phyloP scores from a whole-genome alignment of 2,888 invertebrate species.

The Cheilosia vernalis region DNA sequence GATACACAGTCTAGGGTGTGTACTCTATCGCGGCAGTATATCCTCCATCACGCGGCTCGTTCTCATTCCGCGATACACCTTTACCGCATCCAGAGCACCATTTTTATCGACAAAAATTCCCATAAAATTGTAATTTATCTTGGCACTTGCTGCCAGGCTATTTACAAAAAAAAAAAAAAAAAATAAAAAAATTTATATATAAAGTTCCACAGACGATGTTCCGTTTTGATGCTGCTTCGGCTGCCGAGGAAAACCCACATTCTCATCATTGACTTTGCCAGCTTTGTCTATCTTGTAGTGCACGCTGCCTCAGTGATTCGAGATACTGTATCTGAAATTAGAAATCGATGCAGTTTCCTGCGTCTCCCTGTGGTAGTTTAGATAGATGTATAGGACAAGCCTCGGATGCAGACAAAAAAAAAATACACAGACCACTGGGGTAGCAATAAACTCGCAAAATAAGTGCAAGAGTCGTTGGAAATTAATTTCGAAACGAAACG shows the following conservation, averaged over 20 bases:
- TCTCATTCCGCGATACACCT: conserved; percentile 1
- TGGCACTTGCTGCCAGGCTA: conserved; percentile 74
- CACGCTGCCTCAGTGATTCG: conserved; percentile 51
- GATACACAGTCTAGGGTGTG: conserved; percentile 65
- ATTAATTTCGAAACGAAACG: conserved; percentile 61
- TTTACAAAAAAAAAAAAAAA: conserved; percentile 57
- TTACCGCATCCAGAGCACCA: conserved; percentile 24
- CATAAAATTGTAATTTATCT: conserved; percentile 75
- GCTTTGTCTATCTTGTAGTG: conserved; percentile 49
- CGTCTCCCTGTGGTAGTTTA: conserved; percentile 50
- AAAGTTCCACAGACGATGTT: conserved; percentile 1
- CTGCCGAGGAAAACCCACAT: conserved; percentile 42
- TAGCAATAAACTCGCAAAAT: conserved; percentile 59
- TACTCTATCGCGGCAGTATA: conserved; percentile 22
- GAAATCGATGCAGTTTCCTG: conserved; percentile 74
- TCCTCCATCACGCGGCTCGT: conserved; percentile 8
- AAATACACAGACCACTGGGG: conserved; percentile 29
- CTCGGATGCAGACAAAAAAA: not conserved
- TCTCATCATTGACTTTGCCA: conserved; percentile 40
- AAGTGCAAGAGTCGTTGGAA: conserved; percentile 61
- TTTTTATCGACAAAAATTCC: conserved; percentile 75
- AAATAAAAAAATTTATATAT: not conserved
- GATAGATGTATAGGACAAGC: not conserved
- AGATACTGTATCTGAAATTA: conserved; percentile 72
- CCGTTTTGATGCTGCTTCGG: too few species aligned